Conservation (phyloP, 2,888 invertebrate genomes). For the Matsumyia berberina region DNA sequence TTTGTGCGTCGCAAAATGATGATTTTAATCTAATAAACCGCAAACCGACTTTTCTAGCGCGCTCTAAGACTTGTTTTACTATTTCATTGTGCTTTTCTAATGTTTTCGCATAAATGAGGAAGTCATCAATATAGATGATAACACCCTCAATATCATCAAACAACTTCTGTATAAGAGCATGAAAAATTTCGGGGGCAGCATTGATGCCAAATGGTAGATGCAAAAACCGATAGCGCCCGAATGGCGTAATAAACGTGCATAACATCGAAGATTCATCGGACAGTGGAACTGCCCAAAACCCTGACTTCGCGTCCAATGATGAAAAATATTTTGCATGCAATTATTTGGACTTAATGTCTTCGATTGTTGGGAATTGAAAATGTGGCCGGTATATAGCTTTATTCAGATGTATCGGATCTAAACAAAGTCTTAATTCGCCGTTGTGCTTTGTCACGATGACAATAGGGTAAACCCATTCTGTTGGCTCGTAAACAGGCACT, state of each 20-base stretch:
- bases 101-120: slow-evolving; percentile 33
- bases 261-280: slow-evolving; percentile 17
- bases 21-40: slow-evolving; percentile 44
- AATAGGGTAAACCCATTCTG: slow-evolving; percentile 27
- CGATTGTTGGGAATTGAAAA: slow-evolving; percentile 4
- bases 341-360: slow-evolving; percentile 28
- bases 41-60: slow-evolving; percentile 18
- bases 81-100: slow-evolving; percentile 39
- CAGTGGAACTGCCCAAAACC: slow-evolving; percentile 17
- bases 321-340: slow-evolving; percentile 30
- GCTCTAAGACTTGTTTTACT: slow-evolving; percentile 25
- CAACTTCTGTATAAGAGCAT: slow-evolving; percentile 66
- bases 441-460: slow-evolving; percentile 26
- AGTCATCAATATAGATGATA: slow-evolving; percentile 47
- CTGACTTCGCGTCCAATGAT: slow-evolving; percentile 14
- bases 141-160: slow-evolving; percentile 49
- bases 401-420: too few species aligned
- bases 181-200: slow-evolving; percentile 70
- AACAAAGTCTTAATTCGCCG: too few species aligned
- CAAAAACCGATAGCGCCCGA: slow-evolving; percentile 25
- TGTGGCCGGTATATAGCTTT: too few species aligned
- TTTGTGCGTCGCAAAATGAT: slow-evolving; percentile 24
- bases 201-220: slow-evolving; percentile 57
- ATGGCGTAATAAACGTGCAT: slow-evolving; percentile 24
- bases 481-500: slow-evolving; percentile 25